Base-by-base conservation (phyloP, 2,113 vertebrate genomes). In the Percina caprodes region DNA sequence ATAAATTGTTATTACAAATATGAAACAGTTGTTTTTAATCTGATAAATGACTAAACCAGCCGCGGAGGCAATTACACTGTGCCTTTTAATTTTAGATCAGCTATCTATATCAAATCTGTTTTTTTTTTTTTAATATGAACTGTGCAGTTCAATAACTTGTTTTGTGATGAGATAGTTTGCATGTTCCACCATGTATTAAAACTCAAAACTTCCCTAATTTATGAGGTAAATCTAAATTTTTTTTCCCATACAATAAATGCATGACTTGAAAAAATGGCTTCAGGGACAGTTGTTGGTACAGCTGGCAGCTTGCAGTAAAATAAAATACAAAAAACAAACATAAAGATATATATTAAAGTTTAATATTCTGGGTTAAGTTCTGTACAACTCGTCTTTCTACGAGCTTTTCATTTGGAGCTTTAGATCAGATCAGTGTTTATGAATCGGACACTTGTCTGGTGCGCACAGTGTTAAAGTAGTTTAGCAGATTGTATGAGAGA, bases 361-460 rank as follows among this genome's bases (percentile, higher is more conserved):
- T 24, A 63, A 75, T 67, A 68, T 71, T 79, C 12, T 21, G 74
- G 60, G 62, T n/a, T n/a, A 76, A 79, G 75, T 61, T 55, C 45
- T 39, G 61, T 1, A 1, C 6, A 35, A 21, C 62, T 79, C 19
- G 23, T 80, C 69, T 71, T 23, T 71, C 58, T 72, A 0, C 6
- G 61, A 61, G 26, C 68, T 69, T 79, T 76, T 75, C 46, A 58
- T 49, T 80, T 21, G 1, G 12, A 75, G 66, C 55, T 8, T 6
- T 0, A 62, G 76, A 88, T 90, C 61, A 6, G 68, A 80, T 84
- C 77, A 19, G 77, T 74, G 76, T 83, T 69, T 69, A 67, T 89
- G 84, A 89, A 85, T 72, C 11, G 56, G 78, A 81, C 79, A 69
- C 68, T 92, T 86, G 63, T 86, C 80, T 35, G 42, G 30, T 72